Conservation (phyloP, 2,113 vertebrate genomes). For the Forbesichthys agassizii region DNA sequence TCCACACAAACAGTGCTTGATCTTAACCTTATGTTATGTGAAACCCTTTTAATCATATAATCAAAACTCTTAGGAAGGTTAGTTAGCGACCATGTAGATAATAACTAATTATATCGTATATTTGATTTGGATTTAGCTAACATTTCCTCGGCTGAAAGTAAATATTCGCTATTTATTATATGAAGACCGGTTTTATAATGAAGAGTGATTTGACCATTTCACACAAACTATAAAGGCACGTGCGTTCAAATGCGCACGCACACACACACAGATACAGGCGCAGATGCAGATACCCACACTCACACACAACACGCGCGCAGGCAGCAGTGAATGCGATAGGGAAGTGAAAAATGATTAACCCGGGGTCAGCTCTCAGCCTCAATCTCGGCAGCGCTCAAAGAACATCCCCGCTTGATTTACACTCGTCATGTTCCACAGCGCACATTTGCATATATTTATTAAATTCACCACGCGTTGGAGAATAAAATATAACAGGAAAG, state of each 20-base stretch:
- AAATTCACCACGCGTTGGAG: slow-evolving; percentile 79
- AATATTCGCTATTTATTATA: slow-evolving; percentile 52
- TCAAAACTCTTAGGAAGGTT: slow-evolving; percentile 17
- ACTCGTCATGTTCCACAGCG: slow-evolving; percentile 87
- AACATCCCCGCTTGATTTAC: slow-evolving; percentile 90
- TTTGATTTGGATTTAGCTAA: not conserved
- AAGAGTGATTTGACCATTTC: slow-evolving; percentile 23
- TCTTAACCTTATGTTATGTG: slow-evolving; percentile 22
- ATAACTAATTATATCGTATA: no score
- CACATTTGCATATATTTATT: slow-evolving; percentile 94
- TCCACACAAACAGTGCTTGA: not conserved
- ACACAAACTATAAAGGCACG: slow-evolving; percentile 10
- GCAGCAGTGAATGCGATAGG: slow-evolving; percentile 85
- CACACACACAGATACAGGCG: slow-evolving; percentile 21
- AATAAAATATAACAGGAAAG: slow-evolving; percentile 84
- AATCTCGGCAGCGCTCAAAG: slow-evolving; percentile 88
- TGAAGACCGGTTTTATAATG: slow-evolving; percentile 55
- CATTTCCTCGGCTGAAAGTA: slow-evolving; percentile 51
- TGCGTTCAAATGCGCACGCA: slow-evolving; percentile 30
- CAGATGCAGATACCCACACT: slow-evolving; percentile 16
- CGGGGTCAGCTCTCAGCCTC: slow-evolving; percentile 88
- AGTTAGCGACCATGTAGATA: slow-evolving; percentile 10
- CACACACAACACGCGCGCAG: slow-evolving; percentile 39
- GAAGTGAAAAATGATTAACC: slow-evolving; percentile 97
- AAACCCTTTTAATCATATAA: slow-evolving; percentile 10